Conservation (phyloP, 1,140 invertebrate genomes). For the Asbolus verrucosus region DNA sequence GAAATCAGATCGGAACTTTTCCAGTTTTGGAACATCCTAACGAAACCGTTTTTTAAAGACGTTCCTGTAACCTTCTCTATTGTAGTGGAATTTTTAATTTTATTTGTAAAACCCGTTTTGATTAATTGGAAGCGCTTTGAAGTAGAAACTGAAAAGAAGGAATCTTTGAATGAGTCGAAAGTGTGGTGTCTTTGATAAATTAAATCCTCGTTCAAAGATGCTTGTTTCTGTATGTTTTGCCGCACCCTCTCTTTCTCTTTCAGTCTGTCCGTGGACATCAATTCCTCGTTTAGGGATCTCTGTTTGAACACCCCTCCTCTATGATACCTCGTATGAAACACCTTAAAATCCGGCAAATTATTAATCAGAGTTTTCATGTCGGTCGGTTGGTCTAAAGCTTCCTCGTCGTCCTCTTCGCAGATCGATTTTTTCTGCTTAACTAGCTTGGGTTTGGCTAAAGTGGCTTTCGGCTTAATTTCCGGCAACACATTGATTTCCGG, state of each 20-base stretch:
- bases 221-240: constrained; percentile 89
- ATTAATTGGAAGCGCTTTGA: constrained; percentile 85
- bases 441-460: constrained; percentile 72
- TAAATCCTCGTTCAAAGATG: constrained; percentile 88
- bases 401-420: constrained; percentile 76
- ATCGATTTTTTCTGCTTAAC: constrained; percentile 86
- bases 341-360: constrained; percentile 72
- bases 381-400: constrained; percentile 73
- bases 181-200: constrained; percentile 77
- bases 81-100: constrained; percentile 83
- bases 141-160: constrained; percentile 77
- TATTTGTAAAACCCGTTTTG: constrained; percentile 80
- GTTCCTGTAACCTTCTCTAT: constrained; percentile 82
- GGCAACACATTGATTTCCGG: constrained; percentile 59
- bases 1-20: constrained; percentile 60
- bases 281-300: constrained; percentile 88
- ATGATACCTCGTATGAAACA: constrained; percentile 36
- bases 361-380: constrained; percentile 74
- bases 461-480: constrained; percentile 51
- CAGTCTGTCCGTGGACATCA: constrained; percentile 85
- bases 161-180: constrained; percentile 80
- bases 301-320: constrained; percentile 82
- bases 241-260: constrained; percentile 86
- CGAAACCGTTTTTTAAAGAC: constrained; percentile 59
- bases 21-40: constrained; percentile 64